These are phyloP conservation scores for Paramormyrops kingsleyae DNA, from an alignment of 2,113 vertebrate species.

Conservation along the genomic window DNA sequence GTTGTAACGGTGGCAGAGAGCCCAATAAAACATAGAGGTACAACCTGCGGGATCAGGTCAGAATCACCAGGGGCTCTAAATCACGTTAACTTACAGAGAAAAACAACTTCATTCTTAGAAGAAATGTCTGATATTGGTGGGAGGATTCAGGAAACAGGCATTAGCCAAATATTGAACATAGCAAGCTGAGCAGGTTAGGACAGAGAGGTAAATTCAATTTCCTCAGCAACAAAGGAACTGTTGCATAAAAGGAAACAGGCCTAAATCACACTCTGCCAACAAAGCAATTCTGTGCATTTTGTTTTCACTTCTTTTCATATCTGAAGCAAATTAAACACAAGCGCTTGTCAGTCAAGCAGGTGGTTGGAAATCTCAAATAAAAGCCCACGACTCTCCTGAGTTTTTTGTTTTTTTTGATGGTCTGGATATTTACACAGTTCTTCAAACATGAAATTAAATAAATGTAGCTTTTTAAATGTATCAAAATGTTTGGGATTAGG, in stretches of 20 bases:
- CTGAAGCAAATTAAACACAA: conserved; percentile 20
- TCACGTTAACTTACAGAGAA: background rate
- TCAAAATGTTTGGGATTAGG: background rate
- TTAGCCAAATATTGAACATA: background rate
- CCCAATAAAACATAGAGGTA: background rate
- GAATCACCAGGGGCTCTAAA: background rate
- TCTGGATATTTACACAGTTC: background rate
- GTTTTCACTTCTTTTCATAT: conserved; percentile 6
- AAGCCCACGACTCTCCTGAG: background rate
- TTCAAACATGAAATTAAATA: background rate
- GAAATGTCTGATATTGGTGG: conserved; percentile 42
- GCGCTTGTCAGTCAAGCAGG: conserved; percentile 1
- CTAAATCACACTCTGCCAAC: conserved; percentile 5
- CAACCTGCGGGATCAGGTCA: background rate
- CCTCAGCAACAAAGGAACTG: conserved; percentile 6
- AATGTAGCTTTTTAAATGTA: background rate
- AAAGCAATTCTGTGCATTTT: conserved; percentile 2
- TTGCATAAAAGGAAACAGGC: conserved; percentile 10
- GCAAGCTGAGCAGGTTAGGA: background rate
- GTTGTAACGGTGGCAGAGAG: background rate
- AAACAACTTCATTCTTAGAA: background rate
- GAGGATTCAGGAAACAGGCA: background rate
- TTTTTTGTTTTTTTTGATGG: background rate
- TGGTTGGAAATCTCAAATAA: background rate
- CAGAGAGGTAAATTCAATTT: conserved; percentile 16